These are phyloP conservation scores for Junonia oenone DNA, from an alignment of 2,888 invertebrate genomes.

Conservation along the genomic window DNA sequence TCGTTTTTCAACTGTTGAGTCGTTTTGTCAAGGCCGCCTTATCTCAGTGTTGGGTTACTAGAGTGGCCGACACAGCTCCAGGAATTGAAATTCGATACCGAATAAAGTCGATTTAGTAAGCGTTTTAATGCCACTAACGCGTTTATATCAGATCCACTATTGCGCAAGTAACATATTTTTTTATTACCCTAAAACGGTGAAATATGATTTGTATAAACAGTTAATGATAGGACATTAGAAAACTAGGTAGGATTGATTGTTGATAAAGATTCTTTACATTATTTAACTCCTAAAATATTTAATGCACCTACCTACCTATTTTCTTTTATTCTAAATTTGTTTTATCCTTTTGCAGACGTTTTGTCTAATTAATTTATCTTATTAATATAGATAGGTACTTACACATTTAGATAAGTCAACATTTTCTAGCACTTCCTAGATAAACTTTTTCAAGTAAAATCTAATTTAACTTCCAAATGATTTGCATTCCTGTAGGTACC, in stretches of 20 bases:
- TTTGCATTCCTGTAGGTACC: conserved; percentile 8
- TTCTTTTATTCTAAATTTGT: too few relatives aligned
- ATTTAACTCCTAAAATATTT: too few relatives aligned
- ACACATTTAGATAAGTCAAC: too few relatives aligned
- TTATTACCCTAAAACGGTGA: neutral
- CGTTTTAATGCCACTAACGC: conserved; percentile 14
- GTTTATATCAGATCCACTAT: conserved; percentile 10
- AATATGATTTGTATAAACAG: neutral
- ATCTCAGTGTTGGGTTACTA: conserved; percentile 64
- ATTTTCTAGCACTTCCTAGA: neutral
- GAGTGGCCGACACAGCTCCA: conserved; percentile 53
- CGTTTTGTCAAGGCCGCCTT: conserved; percentile 56
- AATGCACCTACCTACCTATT: too few relatives aligned
- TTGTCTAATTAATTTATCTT: too few relatives aligned
- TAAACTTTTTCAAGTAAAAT: neutral
- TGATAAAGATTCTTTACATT: too few relatives aligned
- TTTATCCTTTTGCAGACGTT: too few relatives aligned
- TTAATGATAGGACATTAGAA: too few relatives aligned
- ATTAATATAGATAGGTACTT: too few relatives aligned
- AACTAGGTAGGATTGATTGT: too few relatives aligned
- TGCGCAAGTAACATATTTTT: conserved; percentile 15
- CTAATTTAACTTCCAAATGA: conserved; percentile 4
- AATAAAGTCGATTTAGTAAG: conserved; percentile 23
- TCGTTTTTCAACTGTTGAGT: conserved; percentile 31
- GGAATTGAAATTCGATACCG: conserved; percentile 40